Percentiles rank a stretch among this genome's conserved stretches.
Evolutionary conservation across 1,140 invertebrate species (phyloP).

Genomic region (Diorhabda carinulata): DNA sequence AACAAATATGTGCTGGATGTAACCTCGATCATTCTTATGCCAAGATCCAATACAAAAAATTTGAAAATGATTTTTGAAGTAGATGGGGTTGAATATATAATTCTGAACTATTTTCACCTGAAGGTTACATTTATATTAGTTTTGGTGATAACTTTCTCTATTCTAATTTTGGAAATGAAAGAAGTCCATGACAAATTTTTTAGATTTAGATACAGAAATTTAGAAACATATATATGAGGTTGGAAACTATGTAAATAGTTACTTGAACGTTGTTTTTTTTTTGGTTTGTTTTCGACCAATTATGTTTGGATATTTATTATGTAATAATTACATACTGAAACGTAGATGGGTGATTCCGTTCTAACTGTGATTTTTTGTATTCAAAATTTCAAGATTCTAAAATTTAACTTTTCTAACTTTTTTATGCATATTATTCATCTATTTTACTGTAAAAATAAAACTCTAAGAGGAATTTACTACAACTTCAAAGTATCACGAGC

Average conservation of each 20-base stretch:
- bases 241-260: not conserved
- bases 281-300: no score
- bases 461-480: no score
- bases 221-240: not conserved
- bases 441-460: no score
- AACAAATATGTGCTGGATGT: not conserved
- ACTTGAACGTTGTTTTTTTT: no score
- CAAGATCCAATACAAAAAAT: not conserved
- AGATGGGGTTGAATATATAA: not conserved
- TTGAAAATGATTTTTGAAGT: not conserved
- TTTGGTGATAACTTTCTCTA: not conserved
- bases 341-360: no score
- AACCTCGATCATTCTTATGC: not conserved
- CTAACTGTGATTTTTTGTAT: no score
- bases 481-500: no score
- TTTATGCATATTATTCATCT: no score
- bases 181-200: not conserved
- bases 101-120: slow-evolving; percentile 2
- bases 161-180: not conserved
- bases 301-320: no score
- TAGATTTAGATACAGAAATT: not conserved
- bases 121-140: not conserved
- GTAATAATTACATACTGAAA: no score
- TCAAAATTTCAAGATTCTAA: no score
- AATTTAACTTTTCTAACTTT: no score